A percentile compares a stretch with the other conserved stretches of the same genome.
Conservation (phyloP, 2,113 vertebrate genomes). For the Lota lota region DNA sequence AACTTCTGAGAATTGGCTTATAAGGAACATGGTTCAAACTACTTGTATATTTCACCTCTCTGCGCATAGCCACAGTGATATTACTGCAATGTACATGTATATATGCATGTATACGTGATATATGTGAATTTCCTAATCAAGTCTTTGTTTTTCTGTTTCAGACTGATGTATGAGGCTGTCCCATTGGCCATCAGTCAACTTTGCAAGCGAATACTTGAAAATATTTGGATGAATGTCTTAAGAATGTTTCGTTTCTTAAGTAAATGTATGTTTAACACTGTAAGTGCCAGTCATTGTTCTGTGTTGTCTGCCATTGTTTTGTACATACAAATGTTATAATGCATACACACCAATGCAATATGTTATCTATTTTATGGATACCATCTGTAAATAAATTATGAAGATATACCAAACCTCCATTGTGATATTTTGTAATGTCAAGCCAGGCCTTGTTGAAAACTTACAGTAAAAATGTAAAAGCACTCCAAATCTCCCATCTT, state of each 20-base stretch:
- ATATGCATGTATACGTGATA: too few relatives aligned
- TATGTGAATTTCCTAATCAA: not conserved
- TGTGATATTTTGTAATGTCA: too few relatives aligned
- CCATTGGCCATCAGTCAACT: constrained; percentile 5
- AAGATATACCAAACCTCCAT: too few relatives aligned
- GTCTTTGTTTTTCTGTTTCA: constrained; percentile 40
- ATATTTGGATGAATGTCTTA: constrained; percentile 38
- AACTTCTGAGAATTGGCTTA: too few relatives aligned
- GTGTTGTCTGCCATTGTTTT: too few relatives aligned
- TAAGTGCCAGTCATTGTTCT: not conserved
- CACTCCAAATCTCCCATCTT: not conserved
- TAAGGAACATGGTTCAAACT: too few relatives aligned
- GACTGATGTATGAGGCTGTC: constrained; percentile 44
- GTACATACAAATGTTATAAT: constrained; percentile 29
- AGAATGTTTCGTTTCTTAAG: constrained; percentile 13
- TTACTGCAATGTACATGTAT: too few relatives aligned
- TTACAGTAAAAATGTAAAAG: too few relatives aligned
- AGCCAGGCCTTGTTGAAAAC: too few relatives aligned
- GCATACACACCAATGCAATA: too few relatives aligned
- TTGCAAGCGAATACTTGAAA: constrained; percentile 48
- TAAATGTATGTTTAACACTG: not conserved
- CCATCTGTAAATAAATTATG: too few relatives aligned
- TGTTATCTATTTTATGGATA: too few relatives aligned
- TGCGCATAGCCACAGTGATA: not conserved
- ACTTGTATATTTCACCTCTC: not conserved